phyloP scores from a whole-genome alignment of 2,113 vertebrate genomes.

The Clinocottus analis region DNA sequence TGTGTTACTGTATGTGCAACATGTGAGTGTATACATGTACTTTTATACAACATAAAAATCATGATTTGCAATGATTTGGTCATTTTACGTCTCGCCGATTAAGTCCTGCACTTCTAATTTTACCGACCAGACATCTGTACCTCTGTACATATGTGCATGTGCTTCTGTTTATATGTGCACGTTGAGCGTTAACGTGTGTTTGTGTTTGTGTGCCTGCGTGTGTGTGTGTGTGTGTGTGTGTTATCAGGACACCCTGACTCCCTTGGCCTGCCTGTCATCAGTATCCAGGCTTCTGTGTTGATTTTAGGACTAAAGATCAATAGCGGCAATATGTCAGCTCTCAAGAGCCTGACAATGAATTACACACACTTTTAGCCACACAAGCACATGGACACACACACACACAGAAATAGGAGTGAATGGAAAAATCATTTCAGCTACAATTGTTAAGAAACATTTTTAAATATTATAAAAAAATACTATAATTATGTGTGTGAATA shows the following conservation, averaged over 20 bases:
- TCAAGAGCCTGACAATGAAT: constrained; percentile 77
- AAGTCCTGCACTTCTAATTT: constrained; percentile 23
- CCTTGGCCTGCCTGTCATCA: constrained; percentile 67
- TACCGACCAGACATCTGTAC: constrained; percentile 44
- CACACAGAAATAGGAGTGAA: constrained; percentile 19
- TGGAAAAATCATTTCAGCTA: background rate
- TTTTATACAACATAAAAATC: background rate
- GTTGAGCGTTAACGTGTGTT: constrained; percentile 25
- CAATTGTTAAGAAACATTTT: background rate
- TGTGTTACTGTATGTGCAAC: background rate
- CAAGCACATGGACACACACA: constrained; percentile 65
- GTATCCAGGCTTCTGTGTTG: constrained; percentile 82
- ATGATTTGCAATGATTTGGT: background rate
- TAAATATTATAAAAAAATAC: background rate
- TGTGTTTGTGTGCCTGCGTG: constrained; percentile 20
- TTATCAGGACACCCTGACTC: constrained; percentile 72
- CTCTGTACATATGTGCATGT: constrained; percentile 32
- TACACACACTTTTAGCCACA: constrained; percentile 79
- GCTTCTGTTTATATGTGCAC: constrained; percentile 46
- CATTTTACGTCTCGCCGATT: background rate
- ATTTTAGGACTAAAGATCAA: constrained; percentile 80
- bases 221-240: constrained; percentile 22
- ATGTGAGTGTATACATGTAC: background rate
- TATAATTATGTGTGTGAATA: too few relatives aligned
- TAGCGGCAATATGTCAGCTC: constrained; percentile 81